Base-by-base conservation (phyloP, 2,888 invertebrate species). In the Nomada goodeniana region DNA sequence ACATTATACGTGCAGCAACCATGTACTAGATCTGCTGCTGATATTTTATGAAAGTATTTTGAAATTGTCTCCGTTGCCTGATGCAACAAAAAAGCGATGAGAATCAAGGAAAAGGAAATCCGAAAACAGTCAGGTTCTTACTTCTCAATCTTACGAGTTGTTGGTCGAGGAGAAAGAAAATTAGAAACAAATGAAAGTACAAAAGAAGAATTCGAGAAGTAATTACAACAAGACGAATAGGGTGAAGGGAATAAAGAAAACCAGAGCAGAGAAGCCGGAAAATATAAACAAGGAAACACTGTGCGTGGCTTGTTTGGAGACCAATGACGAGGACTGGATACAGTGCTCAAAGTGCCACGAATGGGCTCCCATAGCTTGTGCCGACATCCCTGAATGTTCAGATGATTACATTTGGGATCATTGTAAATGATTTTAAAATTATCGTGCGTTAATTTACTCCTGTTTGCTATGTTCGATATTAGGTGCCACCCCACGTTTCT, bases 271-370 rank as follows among this genome's bases (percentile, higher is more conserved):
- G 36, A 36, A 29, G n/a, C 7, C 36, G 36, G 7, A 1, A 36
- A 36, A 7, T 36, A 7, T 36, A 7, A 36, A 60, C n/a, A 9
- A 60, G n/a, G 10, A 60, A n/a, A 42, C 60, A 9, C 10, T 36
- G 9, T 29, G 36, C n/a, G 36, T 42, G n/a, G 60, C 36, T 36
- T 60, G 60, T 36, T 60, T 60, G 2, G 36, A 60, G 2, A 36
- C 9, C 36, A 36, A 60, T n/a, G 60, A 60, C 9, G 36, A 60
- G n/a, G 36, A 60, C n/a, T n/a, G 60, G 29, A 60, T 60, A 29
- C 18, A 29, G 2, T 36, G 36, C 36, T 7, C 36, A 36, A 7
- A 36, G 36, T 36, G 36, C 36, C 36, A 36, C 7, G 36, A 36
- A 36, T 36, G 7, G 36, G 1, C 36, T 36, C 7, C 5, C 0